A percentile compares a stretch with the other conserved stretches of the same genome.
Conservation (phyloP, 2,113 vertebrate genomes). For the Peromyscus polionotus region DNA sequence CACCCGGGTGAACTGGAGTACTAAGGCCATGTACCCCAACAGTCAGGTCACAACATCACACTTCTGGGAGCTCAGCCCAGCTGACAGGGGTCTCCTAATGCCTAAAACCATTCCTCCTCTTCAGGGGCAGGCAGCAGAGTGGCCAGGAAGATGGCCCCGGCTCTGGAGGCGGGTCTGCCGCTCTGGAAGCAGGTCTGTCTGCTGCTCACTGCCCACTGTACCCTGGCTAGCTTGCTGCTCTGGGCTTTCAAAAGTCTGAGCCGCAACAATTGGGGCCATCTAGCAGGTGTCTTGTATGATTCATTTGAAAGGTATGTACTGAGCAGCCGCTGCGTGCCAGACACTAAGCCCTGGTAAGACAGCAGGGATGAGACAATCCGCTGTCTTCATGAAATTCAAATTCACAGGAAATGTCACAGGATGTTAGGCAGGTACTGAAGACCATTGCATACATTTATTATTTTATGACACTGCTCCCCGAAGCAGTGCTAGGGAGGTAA, state of each 20-base stretch:
- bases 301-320: background rate
- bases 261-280: background rate
- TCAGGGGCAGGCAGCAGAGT: background rate
- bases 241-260: background rate
- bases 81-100: background rate
- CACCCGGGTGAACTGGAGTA: background rate
- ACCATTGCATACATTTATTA: background rate
- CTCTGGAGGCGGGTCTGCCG: background rate
- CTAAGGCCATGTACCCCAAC: background rate
- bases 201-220: background rate
- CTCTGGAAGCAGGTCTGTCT: background rate
- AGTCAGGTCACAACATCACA: background rate
- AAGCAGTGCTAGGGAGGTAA: background rate
- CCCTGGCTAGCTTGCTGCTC: background rate
- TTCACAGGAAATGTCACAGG: background rate
- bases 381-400: rapidly evolving
- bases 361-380: background rate
- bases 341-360: background rate
- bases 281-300: background rate
- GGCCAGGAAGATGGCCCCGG: background rate
- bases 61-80: background rate
- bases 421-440: background rate
- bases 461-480: background rate
- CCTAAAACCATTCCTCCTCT: background rate
- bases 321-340: background rate